phyloP scores from a whole-genome alignment of 2,888 invertebrate genomes.

The Gordius sp. region DNA sequence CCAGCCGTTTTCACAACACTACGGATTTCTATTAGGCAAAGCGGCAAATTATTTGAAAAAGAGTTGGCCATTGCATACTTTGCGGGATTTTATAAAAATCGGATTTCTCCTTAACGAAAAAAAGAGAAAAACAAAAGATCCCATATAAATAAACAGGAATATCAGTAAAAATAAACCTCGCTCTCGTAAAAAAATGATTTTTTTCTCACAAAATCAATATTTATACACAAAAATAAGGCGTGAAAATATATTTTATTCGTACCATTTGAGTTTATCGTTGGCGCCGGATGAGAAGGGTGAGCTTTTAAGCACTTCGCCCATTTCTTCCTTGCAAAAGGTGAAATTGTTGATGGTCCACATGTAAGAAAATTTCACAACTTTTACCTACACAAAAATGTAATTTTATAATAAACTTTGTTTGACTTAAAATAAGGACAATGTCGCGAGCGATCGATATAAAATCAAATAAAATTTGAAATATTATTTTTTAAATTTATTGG shows the following conservation, averaged over 20 bases:
- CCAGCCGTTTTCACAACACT: too few relatives aligned
- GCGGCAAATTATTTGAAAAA: too few relatives aligned
- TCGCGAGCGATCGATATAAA: not conserved
- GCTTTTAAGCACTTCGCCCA: conserved; percentile 98
- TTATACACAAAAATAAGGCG: not conserved
- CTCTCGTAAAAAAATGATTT: too few relatives aligned
- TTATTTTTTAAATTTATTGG: not conserved
- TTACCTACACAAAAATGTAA: conserved; percentile 44
- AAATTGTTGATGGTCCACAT: conserved; percentile 99
- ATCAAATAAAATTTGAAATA: conserved; percentile 13
- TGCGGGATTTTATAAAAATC: too few relatives aligned
- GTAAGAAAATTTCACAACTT: conserved; percentile 99
- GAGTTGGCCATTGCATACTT: too few relatives aligned
- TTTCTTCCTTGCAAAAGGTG: conserved; percentile 99
- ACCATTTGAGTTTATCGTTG: conserved; percentile 97
- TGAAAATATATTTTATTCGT: conserved; percentile 29
- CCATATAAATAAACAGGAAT: too few relatives aligned
- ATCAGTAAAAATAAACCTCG: too few relatives aligned
- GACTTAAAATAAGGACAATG: too few relatives aligned
- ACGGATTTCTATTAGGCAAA: too few relatives aligned
- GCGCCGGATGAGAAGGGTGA: conserved; percentile 97
- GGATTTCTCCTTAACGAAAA: too few relatives aligned
- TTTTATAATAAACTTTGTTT: too few relatives aligned
- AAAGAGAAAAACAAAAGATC: too few relatives aligned
- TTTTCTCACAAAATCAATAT: conserved; percentile 12